Evolutionary conservation across 2,113 vertebrate species (phyloP), one percentile per base, ranked within the genome.

Genomic region (Psettodes erumei): DNA sequence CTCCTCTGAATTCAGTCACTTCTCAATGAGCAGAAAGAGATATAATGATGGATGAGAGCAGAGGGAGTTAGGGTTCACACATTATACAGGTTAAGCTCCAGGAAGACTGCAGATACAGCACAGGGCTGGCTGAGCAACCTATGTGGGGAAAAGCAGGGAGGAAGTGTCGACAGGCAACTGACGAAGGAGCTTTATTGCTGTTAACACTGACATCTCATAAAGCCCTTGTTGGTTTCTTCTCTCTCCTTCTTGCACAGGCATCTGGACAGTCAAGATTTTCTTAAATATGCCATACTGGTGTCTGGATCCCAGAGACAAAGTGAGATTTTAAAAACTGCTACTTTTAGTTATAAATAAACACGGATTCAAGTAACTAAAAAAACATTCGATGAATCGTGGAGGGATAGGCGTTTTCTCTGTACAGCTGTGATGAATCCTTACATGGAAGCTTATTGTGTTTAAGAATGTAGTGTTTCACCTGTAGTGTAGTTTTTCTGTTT

Each of bases 281-380:
- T n/a, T n/a, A 56, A 77, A 73, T 63, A 61, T 43, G 28, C 58
- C 56, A 18, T 18, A 19, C 32, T n/a, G 28, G 18, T 38, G 37
- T 37, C 47, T 54, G 33, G 18, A 8, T 53, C 35, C 35, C 48
- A 28, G 40, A 75, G 28, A 78, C 10, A 54, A 72, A 30, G 45
- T 35, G 37, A 35, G 35, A 63, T 19, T 60, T 38, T 21, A 74
- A 75, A 68, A 81, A 70, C 45, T 59, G 80, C 79, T 89, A 83
- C 76, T 45, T 58, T 74, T 16, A 74, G 67, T 76, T 38, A 88
- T 81, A 88, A 89, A 88, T 79, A 83, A 88, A 84, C 63, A 71
- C 3, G 6, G 56, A 77, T 90, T 93, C 86, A 91, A 91, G 87
- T 91, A 91, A 91, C 75, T 79, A 74, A 68, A 85, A 85, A 83